Percentiles rank a stretch among this genome's conserved stretches.
These are phyloP conservation scores for Boloria selene DNA, from an alignment of 2,888 invertebrate species.

Conservation along the genomic window DNA sequence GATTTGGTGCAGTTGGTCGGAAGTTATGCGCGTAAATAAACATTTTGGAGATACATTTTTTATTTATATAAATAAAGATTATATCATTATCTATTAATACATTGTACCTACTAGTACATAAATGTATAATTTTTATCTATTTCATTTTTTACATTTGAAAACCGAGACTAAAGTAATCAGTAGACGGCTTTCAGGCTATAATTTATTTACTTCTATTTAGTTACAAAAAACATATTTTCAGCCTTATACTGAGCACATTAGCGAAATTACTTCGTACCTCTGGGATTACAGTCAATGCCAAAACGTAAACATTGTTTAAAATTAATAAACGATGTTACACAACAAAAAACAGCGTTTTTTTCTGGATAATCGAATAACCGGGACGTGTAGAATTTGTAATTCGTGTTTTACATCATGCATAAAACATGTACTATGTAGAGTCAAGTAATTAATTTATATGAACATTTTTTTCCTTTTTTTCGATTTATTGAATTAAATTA, in stretches of 20 bases:
- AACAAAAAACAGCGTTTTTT: slow-evolving; percentile 17
- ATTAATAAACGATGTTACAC: not conserved
- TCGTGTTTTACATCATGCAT: slow-evolving; percentile 31
- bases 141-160: too few relatives aligned
- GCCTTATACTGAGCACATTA: not conserved
- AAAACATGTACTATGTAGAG: slow-evolving; percentile 19
- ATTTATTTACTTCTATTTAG: too few relatives aligned
- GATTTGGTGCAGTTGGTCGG: too few relatives aligned
- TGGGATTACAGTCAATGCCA: not conserved
- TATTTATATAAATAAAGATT: too few relatives aligned
- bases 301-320: slow-evolving; percentile 9
- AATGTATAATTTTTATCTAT: too few relatives aligned
- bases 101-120: too few relatives aligned
- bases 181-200: too few relatives aligned
- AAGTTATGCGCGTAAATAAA: too few relatives aligned
- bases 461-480: not conserved
- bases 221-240: not conserved
- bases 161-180: too few relatives aligned
- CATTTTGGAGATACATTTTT: too few relatives aligned
- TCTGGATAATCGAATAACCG: slow-evolving; percentile 25
- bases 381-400: slow-evolving; percentile 29
- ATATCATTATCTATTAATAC: too few relatives aligned
- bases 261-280: not conserved
- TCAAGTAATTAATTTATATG: slow-evolving; percentile 2
- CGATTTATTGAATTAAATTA: not conserved